phyloP scores from a whole-genome alignment of 2,797 vertebrate species.

The Acrossocheilus fasciatus region DNA sequence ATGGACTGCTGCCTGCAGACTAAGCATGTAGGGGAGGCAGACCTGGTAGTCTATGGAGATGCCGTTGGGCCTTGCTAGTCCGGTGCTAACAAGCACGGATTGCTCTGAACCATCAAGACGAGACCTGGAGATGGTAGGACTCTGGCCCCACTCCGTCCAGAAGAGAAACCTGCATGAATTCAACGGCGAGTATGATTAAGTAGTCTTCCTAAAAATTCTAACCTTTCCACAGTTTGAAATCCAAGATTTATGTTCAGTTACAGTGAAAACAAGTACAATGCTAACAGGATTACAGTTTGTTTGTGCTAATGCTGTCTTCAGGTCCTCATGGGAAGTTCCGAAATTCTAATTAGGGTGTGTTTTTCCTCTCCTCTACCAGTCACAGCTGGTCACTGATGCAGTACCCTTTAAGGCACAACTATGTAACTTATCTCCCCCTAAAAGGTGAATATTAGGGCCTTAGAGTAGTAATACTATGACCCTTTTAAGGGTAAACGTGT shows the following conservation, averaged over 20 bases:
- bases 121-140: constrained; percentile 83
- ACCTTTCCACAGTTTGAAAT: not conserved
- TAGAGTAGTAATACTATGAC: not conserved
- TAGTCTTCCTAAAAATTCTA: not conserved
- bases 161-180: constrained; percentile 81
- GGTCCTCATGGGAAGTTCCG: not conserved
- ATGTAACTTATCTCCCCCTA: not conserved
- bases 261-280: not conserved
- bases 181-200: constrained; percentile 7
- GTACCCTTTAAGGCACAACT: not conserved
- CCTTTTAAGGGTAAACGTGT: too few relatives aligned
- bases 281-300: not conserved
- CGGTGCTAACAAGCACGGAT: constrained; percentile 80
- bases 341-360: not conserved
- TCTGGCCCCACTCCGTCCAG: constrained; percentile 90
- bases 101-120: constrained; percentile 85
- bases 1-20: constrained; percentile 21
- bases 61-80: constrained; percentile 83
- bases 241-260: not conserved
- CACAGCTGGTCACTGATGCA: not conserved
- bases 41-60: constrained; percentile 89
- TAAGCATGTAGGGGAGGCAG: constrained; percentile 54
- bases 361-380: not conserved
- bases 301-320: not conserved
- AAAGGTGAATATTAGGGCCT: not conserved